A percentile compares a stretch with the other conserved stretches of the same genome.
Conservation (phyloP, 2,113 vertebrate genomes). For the Illadopsis cleaveri region DNA sequence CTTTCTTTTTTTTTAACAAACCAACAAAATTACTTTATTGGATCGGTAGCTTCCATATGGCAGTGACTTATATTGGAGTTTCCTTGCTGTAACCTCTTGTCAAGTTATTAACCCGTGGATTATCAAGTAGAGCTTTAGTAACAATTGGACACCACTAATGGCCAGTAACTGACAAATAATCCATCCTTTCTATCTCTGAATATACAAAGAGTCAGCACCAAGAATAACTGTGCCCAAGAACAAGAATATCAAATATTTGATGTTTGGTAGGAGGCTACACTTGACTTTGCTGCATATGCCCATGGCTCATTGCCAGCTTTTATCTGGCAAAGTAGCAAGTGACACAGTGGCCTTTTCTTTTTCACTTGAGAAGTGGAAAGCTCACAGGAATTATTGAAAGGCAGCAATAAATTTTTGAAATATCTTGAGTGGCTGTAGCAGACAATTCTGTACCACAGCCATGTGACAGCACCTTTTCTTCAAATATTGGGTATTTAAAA, state of each 20-base stretch:
- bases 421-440: not conserved
- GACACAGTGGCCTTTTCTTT: not conserved
- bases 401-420: not conserved
- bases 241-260: not conserved
- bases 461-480: not conserved
- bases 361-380: not conserved
- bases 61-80: not conserved
- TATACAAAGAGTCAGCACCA: not conserved
- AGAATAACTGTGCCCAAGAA: not conserved
- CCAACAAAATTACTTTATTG: not conserved
- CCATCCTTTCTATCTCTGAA: not conserved
- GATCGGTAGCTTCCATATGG: not conserved
- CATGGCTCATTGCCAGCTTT: not conserved
- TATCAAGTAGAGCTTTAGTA: not conserved
- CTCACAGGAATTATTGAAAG: not conserved
- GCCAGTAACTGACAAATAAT: not conserved
- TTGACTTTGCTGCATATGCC: not conserved
- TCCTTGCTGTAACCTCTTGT: not conserved
- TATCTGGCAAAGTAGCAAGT: not conserved
- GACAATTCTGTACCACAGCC: accelerated
- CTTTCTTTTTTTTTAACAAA: not conserved
- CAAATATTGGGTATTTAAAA: not conserved
- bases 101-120: not conserved
- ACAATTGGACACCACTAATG: not conserved
- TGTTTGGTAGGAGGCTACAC: not conserved